These are phyloP conservation scores for Chascanopsetta lugubris DNA, from an alignment of 2,113 vertebrate species.

Conservation along the genomic window DNA sequence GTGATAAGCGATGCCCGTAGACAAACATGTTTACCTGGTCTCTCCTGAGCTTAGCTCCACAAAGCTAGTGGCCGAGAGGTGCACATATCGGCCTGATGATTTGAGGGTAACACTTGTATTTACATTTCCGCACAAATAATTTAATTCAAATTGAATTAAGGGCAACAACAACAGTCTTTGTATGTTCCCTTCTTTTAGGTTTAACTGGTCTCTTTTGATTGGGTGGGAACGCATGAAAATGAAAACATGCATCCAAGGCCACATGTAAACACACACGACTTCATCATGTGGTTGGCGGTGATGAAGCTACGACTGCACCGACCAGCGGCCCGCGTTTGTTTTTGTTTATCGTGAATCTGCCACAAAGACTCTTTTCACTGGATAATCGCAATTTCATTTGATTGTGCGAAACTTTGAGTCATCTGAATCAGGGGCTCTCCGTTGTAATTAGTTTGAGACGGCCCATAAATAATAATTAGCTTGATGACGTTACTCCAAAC, in stretches of 20 bases:
- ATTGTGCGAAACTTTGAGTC: constrained; percentile 3
- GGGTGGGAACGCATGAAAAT: neutral
- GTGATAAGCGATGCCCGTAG: neutral
- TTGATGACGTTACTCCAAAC: constrained; percentile 38
- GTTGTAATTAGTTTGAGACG: constrained; percentile 49
- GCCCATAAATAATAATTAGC: constrained; percentile 54
- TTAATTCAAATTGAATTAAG: too few relatives aligned
- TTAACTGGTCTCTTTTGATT: too few relatives aligned
- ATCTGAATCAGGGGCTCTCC: constrained; percentile 5
- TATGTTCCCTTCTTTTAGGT: too few relatives aligned
- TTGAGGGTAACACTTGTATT: neutral
- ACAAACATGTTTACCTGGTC: neutral
- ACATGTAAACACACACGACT: neutral
- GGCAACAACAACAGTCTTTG: neutral
- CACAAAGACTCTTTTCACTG: neutral
- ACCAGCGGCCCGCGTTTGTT: neutral
- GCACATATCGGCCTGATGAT: neutral
- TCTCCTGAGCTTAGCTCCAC: neutral
- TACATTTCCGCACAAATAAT: too few relatives aligned
- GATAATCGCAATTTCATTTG: constrained; percentile 1
- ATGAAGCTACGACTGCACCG: neutral
- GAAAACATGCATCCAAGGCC: neutral
- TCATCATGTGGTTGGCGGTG: neutral
- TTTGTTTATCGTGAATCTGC: neutral
- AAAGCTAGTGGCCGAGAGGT: neutral